Conservation (phyloP, 2,113 vertebrate genomes). For the Eleginops maclovinus region DNA sequence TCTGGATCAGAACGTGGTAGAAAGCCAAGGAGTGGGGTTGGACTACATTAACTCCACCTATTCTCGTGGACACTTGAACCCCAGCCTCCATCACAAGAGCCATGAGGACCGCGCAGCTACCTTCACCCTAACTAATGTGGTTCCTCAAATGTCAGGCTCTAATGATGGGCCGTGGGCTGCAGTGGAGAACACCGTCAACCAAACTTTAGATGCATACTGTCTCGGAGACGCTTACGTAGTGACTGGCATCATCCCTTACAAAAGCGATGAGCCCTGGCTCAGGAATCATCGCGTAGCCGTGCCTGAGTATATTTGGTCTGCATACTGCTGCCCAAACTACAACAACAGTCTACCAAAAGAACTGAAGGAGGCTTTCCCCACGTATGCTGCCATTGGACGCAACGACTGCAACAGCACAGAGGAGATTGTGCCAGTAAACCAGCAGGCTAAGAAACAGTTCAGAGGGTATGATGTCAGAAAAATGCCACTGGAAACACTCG, state of each 20-base stretch:
- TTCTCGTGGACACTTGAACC: conserved; percentile 85
- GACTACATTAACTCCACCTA: conserved; percentile 80
- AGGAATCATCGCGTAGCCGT: conserved; percentile 73
- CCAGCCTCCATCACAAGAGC: conserved; percentile 79
- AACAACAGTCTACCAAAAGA: conserved; percentile 60
- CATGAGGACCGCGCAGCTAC: conserved; percentile 68
- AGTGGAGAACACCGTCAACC: conserved; percentile 75
- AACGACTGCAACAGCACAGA: conserved; percentile 79
- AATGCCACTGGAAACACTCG: conserved; percentile 70
- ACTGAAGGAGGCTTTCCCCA: conserved; percentile 63
- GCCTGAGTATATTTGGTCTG: conserved; percentile 81
- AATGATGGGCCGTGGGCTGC: conserved; percentile 81
- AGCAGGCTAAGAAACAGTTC: conserved; percentile 16
- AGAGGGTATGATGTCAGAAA: conserved; percentile 74
- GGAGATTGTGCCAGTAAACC: conserved; percentile 75
- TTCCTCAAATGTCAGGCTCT: conserved; percentile 82
- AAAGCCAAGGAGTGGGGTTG: conserved; percentile 75
- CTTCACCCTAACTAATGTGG: conserved; percentile 88
- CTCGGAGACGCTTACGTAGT: conserved; percentile 70
- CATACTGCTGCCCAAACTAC: conserved; percentile 79
- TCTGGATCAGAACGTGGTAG: conserved; percentile 75
- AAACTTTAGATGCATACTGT: conserved; percentile 60
- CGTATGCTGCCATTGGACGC: conserved; percentile 76
- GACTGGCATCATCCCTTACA: conserved; percentile 78
- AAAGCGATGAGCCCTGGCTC: conserved; percentile 66